Base-by-base conservation (phyloP, 1,140 invertebrate species). In the Megalonaias nervosa region DNA sequence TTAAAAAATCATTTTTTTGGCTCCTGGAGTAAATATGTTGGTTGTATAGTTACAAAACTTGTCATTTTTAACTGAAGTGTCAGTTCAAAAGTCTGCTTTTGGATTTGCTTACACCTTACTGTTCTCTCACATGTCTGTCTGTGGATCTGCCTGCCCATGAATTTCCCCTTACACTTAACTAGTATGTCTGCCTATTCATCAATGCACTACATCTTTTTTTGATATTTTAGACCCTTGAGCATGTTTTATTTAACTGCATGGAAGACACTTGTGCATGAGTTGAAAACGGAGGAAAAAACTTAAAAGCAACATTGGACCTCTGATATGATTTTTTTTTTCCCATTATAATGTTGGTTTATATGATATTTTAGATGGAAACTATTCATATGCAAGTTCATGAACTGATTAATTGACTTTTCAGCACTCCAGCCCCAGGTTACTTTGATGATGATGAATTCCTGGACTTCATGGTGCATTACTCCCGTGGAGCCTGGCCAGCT, bases 401-500 rank as follows among this genome's bases (percentile, higher is more conserved):
- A 77, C 55, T 12, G 31, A 71, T 48, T 65, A 4, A 15, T 74
- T 59, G 60, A 48, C 67, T 71, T 75, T 84, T 19, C 80, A 90
- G 88, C 61, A 83, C 86, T 23, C 87, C 89, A 67, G 87, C 88
- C 21, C 87, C 88, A 65, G 89, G 89, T 12, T 87, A 88, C 78
- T 90, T 89, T 80, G 78, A 90, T 85, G 86, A 85, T 76, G 89
- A 90, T 78, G 78, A 84, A 57, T 62, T 75, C 16, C 58, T 88
- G 31, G 89, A 90, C 73, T 89, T 90, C 65, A 90, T 90, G 86
- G 67, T 88, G 3, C 82, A 86, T 38, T 84, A 82, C 81, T 84
- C 84, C 74, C 38, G 60, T 16, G 89, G 89, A 48, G 70, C 57
- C 15, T 89, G 87, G 86, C 85, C 86, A 38, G 14, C 58, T 2